Evolutionary conservation across 1,140 invertebrate species (phyloP).

Genomic region (Calephelis nemesis): DNA sequence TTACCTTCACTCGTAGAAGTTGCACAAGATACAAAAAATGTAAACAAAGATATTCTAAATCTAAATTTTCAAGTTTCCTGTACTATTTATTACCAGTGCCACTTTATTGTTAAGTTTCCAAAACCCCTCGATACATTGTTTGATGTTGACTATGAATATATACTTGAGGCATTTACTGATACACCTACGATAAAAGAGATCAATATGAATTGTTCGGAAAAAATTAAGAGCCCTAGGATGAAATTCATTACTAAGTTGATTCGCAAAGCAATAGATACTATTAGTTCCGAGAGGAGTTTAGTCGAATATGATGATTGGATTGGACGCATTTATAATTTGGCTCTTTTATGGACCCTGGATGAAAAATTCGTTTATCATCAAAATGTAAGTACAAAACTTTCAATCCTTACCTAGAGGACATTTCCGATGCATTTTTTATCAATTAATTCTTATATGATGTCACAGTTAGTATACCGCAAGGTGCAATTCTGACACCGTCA

Average conservation of each 20-base stretch:
- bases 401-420: background rate
- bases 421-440: background rate
- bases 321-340: conserved; percentile 84
- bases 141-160: conserved; percentile 79
- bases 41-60: conserved; percentile 87
- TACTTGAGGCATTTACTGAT: conserved; percentile 60
- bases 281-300: conserved; percentile 66
- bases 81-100: conserved; percentile 88
- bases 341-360: conserved; percentile 89
- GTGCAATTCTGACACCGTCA: background rate
- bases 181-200: conserved; percentile 49
- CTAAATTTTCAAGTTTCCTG: conserved; percentile 89
- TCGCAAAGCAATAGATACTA: conserved; percentile 82
- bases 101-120: conserved; percentile 87
- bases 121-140: conserved; percentile 89
- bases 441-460: too few species aligned
- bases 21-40: conserved; percentile 86
- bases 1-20: conserved; percentile 86
- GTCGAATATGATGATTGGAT: conserved; percentile 84
- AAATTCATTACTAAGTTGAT: conserved; percentile 85
- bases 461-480: too few species aligned
- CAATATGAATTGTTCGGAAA: conserved; percentile 53
- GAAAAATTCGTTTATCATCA: conserved; percentile 87
- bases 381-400: conserved; percentile 74
- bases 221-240: conserved; percentile 80